These are phyloP conservation scores for Sphaerodactylus townsendi DNA, from an alignment of 2,113 vertebrate species.

Conservation along the genomic window DNA sequence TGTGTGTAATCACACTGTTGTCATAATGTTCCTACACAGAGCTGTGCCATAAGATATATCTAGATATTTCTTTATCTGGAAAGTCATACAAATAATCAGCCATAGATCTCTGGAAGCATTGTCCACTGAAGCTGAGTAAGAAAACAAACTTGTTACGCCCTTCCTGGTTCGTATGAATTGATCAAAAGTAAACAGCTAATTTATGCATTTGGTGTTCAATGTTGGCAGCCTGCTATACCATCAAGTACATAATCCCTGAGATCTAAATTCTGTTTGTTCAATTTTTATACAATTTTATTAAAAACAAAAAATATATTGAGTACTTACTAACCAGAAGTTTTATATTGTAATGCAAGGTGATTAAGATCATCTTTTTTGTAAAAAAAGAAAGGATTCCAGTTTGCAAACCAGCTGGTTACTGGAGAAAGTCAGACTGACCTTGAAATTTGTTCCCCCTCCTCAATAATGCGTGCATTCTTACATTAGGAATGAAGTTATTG, in stretches of 20 bases:
- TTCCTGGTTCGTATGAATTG: conserved; percentile 25
- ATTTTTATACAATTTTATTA: conserved; percentile 78
- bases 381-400: conserved; percentile 55
- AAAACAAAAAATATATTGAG: conserved; percentile 46
- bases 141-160: background rate
- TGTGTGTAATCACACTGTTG: conserved; percentile 52
- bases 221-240: background rate
- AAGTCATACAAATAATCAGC: background rate
- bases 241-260: fast-evolving
- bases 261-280: conserved; percentile 49
- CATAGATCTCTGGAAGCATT: background rate
- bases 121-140: conserved; percentile 23
- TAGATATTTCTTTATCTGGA: conserved; percentile 22
- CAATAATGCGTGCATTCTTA: conserved; percentile 50
- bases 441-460: conserved; percentile 51
- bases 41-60: conserved; percentile 19
- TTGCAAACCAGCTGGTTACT: conserved; percentile 83
- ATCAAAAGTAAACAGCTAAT: conserved; percentile 19
- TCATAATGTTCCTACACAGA: conserved; percentile 35
- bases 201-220: background rate
- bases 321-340: conserved; percentile 62
- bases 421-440: conserved; percentile 69
- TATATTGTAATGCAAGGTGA: conserved; percentile 64
- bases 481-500: conserved; percentile 26
- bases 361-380: conserved; percentile 58